A percentile compares a stretch with the other conserved stretches of the same genome.
Conservation (phyloP, 2,888 invertebrate genomes). For the Blomia tropicalis region DNA sequence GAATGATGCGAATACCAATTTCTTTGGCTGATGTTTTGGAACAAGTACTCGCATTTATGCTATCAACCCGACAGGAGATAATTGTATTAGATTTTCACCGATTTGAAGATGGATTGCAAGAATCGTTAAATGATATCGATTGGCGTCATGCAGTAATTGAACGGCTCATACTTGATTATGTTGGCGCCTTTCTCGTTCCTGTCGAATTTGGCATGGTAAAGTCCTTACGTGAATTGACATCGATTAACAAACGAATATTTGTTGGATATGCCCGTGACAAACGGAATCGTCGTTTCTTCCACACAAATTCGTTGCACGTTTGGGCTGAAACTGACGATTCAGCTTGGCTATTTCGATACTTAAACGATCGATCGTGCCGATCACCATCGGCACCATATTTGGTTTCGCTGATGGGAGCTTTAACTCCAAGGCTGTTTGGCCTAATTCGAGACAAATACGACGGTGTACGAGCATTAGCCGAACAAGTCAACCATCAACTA, state of each 20-base stretch:
- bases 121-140: constrained; percentile 30
- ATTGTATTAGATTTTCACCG: constrained; percentile 64
- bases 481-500: constrained; percentile 27
- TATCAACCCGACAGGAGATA: constrained; percentile 33
- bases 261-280: constrained; percentile 19
- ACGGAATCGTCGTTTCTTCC: constrained; percentile 19
- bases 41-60: constrained; percentile 52
- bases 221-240: constrained; percentile 7
- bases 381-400: constrained; percentile 18
- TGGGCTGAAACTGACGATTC: constrained; percentile 47
- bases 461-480: constrained; percentile 29
- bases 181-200: constrained; percentile 45
- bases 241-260: constrained; percentile 19
- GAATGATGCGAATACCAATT: constrained; percentile 28
- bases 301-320: constrained; percentile 27
- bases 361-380: constrained; percentile 33
- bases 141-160: constrained; percentile 43
- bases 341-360: constrained; percentile 39
- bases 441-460: constrained; percentile 27
- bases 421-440: constrained; percentile 27
- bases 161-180: constrained; percentile 43
- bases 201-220: constrained; percentile 27
- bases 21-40: constrained; percentile 34
- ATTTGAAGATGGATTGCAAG: constrained; percentile 43
- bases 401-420: constrained; percentile 28